Evolutionary conservation across 2,113 vertebrate genomes (phyloP).

Genomic region (Callithrix jacchus): DNA sequence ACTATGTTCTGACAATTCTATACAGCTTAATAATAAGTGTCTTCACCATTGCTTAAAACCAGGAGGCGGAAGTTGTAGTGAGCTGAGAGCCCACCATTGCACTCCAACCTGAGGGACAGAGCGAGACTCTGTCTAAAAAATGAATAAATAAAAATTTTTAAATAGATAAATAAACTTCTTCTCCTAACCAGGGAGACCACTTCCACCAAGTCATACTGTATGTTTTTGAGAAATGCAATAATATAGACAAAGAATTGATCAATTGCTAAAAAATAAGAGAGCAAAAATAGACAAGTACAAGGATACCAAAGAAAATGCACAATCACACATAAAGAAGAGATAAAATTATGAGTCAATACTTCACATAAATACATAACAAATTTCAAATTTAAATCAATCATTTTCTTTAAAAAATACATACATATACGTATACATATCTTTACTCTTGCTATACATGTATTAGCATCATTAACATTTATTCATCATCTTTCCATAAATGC

Average conservation of each 20-base stretch:
- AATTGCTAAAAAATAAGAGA: not conserved
- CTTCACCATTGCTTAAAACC: not conserved
- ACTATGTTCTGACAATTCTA: not conserved
- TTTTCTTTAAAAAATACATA: not conserved
- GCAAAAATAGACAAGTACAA: not conserved
- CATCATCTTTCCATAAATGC: not conserved
- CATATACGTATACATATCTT: not conserved
- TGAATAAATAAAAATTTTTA: no score
- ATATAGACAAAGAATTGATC: not conserved
- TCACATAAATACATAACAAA: constrained; percentile 18
- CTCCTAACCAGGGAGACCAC: not conserved
- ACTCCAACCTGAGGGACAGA: no score
- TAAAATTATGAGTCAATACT: not conserved
- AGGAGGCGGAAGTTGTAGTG: no score
- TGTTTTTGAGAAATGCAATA: not conserved
- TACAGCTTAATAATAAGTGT: not conserved
- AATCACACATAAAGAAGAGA: not conserved
- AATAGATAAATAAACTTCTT: not conserved
- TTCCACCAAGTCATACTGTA: not conserved
- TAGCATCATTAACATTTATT: not conserved
- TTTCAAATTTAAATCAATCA: not conserved
- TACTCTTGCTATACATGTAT: not conserved
- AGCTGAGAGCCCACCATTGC: no score
- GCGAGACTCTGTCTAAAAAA: no score
- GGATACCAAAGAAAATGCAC: not conserved